Percentiles rank a stretch among this genome's conserved stretches.
Conservation (phyloP, 2,113 vertebrate genomes). For the Dascyllus trimaculatus region DNA sequence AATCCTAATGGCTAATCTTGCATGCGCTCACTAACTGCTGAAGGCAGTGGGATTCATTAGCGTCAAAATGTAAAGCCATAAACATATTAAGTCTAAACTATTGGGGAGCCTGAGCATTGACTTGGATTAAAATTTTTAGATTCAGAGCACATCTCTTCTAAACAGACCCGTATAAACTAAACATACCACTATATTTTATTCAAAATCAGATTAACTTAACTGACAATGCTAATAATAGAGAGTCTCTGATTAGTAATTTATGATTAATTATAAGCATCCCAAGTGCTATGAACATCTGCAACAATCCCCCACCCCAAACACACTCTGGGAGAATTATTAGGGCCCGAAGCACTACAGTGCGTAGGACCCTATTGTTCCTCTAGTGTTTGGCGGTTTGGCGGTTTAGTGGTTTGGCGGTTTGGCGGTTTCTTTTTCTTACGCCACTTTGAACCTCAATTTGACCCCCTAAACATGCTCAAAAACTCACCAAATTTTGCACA, state of each 20-base stretch:
- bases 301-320: background rate
- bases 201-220: background rate
- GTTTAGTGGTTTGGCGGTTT: no score
- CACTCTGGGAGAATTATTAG: no score
- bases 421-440: no score
- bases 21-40: background rate
- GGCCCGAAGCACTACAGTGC: no score
- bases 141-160: background rate
- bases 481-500: no score
- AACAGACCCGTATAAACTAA: background rate
- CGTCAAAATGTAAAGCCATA: background rate
- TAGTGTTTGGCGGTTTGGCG: no score
- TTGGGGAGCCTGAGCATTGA: conserved; percentile 1
- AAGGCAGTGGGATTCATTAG: conserved; percentile 17
- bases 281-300: background rate
- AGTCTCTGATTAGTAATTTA: background rate
- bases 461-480: no score
- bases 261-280: background rate
- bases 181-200: no score
- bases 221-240: background rate
- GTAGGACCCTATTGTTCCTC: no score
- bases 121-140: background rate
- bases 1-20: background rate
- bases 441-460: no score
- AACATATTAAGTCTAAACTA: background rate